Conservation (phyloP, 53 echinoderm and acorn worm genomes). For the Stichopus horrens region DNA sequence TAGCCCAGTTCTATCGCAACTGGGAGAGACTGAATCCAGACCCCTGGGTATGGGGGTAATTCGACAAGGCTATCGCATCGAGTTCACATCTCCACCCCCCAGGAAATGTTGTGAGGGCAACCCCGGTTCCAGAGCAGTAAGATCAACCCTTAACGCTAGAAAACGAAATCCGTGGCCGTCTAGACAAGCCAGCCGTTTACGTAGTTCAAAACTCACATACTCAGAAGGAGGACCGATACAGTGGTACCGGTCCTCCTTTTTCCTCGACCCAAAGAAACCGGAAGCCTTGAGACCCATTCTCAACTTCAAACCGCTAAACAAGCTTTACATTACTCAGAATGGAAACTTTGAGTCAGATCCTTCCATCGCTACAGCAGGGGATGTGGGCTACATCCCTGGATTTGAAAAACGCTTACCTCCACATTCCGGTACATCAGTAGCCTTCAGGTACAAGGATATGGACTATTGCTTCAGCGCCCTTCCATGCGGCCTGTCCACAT, state of each 20-base stretch:
- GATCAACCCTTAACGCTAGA: too few species aligned
- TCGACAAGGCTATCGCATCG: conserved; percentile 21
- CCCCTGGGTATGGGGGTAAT: conserved; percentile 37
- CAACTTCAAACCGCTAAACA: background rate
- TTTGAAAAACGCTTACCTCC: conserved; percentile 48
- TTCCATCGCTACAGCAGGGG: conserved; percentile 37
- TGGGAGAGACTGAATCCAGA: background rate
- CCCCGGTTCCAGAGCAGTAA: too few species aligned
- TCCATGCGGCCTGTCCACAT: background rate
- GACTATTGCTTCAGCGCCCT: background rate
- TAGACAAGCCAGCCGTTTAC: conserved; percentile 8
- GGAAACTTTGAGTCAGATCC: conserved; percentile 25
- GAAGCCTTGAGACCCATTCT: background rate
- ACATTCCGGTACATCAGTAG: conserved; percentile 32
- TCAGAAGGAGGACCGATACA: too few species aligned
- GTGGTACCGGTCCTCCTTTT: background rate
- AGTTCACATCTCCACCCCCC: conserved; percentile 38
- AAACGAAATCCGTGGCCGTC: too few species aligned
- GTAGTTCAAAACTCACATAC: background rate
- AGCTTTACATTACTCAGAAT: conserved; percentile 13
- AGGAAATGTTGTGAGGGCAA: background rate
- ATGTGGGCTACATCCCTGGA: conserved; percentile 29
- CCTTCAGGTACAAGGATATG: conserved; percentile 13
- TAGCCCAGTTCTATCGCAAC: conserved; percentile 1
- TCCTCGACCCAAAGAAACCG: background rate